These are phyloP conservation scores for Nipponia nippon DNA, from an alignment of 2,113 vertebrate species.

Conservation along the genomic window DNA sequence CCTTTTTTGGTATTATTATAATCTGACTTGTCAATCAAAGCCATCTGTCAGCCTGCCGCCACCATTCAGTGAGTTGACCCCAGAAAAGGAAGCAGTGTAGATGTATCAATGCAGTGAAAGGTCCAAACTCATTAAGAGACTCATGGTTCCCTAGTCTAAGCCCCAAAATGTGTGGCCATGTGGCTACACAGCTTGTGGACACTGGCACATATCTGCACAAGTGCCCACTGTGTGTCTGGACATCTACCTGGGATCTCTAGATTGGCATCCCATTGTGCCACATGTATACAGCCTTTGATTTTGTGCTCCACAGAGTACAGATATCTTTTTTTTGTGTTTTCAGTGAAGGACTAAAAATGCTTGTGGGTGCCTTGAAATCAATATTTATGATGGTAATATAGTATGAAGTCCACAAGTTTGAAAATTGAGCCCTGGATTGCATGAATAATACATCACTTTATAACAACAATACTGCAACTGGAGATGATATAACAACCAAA, in stretches of 20 bases:
- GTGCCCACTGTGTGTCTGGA: not conserved
- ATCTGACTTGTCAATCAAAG: not conserved
- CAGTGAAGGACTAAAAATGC: conserved; percentile 8
- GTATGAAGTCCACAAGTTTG: conserved; percentile 39
- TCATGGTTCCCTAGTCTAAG: not conserved
- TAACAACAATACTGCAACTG: conserved; percentile 32
- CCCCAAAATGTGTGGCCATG: not conserved
- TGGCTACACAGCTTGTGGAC: not conserved
- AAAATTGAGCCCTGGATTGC: conserved; percentile 29
- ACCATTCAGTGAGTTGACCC: not conserved
- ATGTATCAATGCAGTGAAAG: not conserved
- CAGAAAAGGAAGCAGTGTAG: not conserved
- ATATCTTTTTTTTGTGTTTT: conserved; percentile 5
- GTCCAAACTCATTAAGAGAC: not conserved
- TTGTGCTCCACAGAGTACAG: not conserved
- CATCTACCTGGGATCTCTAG: not conserved
- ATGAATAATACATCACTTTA: conserved; percentile 53
- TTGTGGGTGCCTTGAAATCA: conserved; percentile 51
- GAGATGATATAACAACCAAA: not conserved
- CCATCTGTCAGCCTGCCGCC: not conserved
- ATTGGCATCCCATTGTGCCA: not conserved
- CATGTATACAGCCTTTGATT: not conserved
- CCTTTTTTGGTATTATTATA: not conserved
- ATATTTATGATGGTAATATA: conserved; percentile 52
- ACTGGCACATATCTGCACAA: not conserved